Evolutionary conservation across 2,797 vertebrate species (phyloP).

Genomic region (Chanos chanos): DNA sequence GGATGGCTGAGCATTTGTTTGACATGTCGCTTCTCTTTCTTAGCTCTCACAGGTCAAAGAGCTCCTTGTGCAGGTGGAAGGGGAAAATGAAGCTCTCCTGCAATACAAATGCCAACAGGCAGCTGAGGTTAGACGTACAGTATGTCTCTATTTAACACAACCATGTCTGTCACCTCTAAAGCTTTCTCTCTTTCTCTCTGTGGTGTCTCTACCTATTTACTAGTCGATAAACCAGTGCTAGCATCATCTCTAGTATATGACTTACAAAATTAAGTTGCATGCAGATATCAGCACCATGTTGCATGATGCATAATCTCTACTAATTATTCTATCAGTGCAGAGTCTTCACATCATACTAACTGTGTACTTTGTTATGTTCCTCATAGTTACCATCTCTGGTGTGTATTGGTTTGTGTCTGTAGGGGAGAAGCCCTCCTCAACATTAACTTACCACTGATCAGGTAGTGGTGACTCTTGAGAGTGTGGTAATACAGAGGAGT

Average conservation of each 20-base stretch:
- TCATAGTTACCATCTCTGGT: no score
- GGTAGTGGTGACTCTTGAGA: slow-evolving; percentile 17
- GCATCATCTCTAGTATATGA: no score
- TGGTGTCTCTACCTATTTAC: no score
- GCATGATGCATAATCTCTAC: no score
- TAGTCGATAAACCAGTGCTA: no score
- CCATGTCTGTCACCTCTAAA: background rate
- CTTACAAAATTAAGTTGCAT: no score
- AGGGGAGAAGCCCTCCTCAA: background rate
- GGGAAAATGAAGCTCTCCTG: slow-evolving; percentile 49
- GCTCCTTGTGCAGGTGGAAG: slow-evolving; percentile 44
- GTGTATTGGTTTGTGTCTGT: slow-evolving; percentile 1
- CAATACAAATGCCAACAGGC: slow-evolving; percentile 41
- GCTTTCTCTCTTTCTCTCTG: no score
- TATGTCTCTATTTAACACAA: background rate
- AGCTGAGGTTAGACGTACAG: slow-evolving; percentile 35
- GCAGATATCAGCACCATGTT: no score
- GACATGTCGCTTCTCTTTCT: slow-evolving; percentile 7
- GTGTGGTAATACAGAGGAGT: slow-evolving; percentile 19
- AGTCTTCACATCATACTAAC: no score
- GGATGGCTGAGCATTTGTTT: no score
- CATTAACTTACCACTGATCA: slow-evolving; percentile 17
- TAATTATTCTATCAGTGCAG: no score
- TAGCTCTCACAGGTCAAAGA: slow-evolving; percentile 49
- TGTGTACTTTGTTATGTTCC: no score